Percentiles rank a stretch among this genome's conserved stretches.
Conservation (phyloP, 2,113 vertebrate species). For the Corythornis madagascariensis region DNA sequence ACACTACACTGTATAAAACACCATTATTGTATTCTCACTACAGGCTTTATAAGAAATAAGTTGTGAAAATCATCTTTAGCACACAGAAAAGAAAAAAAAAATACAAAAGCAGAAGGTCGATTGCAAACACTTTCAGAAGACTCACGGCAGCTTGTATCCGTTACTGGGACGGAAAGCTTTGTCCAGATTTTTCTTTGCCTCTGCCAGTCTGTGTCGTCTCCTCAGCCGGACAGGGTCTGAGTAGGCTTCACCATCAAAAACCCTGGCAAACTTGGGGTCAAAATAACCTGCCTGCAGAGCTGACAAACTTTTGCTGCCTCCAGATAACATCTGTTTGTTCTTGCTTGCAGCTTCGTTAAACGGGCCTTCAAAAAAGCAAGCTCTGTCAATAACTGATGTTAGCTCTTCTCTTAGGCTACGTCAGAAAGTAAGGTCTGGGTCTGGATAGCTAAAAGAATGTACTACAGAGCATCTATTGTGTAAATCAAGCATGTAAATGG, state of each 20-base stretch:
- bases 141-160: conserved; percentile 84
- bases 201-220: conserved; percentile 77
- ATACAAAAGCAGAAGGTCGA: background rate
- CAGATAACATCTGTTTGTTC: conserved; percentile 82
- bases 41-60: background rate
- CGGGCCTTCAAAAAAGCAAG: conserved; percentile 72
- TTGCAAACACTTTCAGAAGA: background rate
- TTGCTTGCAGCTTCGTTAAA: conserved; percentile 86
- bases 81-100: background rate
- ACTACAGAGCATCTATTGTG: background rate
- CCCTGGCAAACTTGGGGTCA: conserved; percentile 78
- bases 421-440: background rate
- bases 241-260: conserved; percentile 85
- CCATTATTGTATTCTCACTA: background rate
- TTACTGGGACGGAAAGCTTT: conserved; percentile 84
- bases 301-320: conserved; percentile 73
- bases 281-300: conserved; percentile 86
- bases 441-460: background rate
- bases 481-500: background rate
- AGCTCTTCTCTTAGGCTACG: conserved; percentile 2
- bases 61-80: background rate
- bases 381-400: background rate
- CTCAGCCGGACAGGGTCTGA: conserved; percentile 77
- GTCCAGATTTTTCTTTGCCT: conserved; percentile 84
- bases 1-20: background rate